These are phyloP conservation scores for Oxygymnocypris stewartii DNA, from an alignment of 2,113 vertebrate species.

Conservation along the genomic window DNA sequence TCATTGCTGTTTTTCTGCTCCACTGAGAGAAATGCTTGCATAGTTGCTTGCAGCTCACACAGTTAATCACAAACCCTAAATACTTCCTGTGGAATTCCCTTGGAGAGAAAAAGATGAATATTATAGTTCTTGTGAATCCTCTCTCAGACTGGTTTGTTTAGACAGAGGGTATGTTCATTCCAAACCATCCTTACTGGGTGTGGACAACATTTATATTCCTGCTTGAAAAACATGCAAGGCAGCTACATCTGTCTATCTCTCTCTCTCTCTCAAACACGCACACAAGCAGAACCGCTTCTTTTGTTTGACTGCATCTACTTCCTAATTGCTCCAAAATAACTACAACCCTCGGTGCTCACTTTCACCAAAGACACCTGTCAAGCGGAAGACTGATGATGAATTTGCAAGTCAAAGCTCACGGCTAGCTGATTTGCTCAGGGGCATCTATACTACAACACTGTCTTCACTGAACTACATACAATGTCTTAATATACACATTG, in stretches of 20 bases:
- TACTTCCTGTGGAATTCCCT: slow-evolving; percentile 53
- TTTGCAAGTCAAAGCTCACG: slow-evolving; percentile 38
- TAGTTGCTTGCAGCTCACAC: slow-evolving; percentile 43
- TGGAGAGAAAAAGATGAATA: slow-evolving; percentile 30
- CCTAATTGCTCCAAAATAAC: not conserved
- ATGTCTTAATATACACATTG: not conserved
- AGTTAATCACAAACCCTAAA: slow-evolving; percentile 41
- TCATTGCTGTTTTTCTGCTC: slow-evolving; percentile 7
- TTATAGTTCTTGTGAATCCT: slow-evolving; percentile 4
- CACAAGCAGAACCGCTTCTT: not conserved
- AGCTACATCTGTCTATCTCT: not conserved
- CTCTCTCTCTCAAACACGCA: not conserved
- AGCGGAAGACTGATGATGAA: not conserved
- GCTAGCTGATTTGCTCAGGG: not conserved
- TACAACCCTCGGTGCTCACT: not conserved
- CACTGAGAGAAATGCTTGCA: slow-evolving; percentile 38
- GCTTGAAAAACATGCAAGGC: not conserved
- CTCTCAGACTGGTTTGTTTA: slow-evolving; percentile 23
- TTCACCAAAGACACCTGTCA: not conserved
- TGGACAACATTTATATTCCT: slow-evolving; percentile 38
- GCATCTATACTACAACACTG: not conserved
- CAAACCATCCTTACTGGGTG: slow-evolving; percentile 14
- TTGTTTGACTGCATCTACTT: not conserved
- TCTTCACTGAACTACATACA: not conserved
- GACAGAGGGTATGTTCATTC: slow-evolving; percentile 21